Evolutionary conservation across 2,888 invertebrate species (phyloP).

Genomic region (Athalia circularis): DNA sequence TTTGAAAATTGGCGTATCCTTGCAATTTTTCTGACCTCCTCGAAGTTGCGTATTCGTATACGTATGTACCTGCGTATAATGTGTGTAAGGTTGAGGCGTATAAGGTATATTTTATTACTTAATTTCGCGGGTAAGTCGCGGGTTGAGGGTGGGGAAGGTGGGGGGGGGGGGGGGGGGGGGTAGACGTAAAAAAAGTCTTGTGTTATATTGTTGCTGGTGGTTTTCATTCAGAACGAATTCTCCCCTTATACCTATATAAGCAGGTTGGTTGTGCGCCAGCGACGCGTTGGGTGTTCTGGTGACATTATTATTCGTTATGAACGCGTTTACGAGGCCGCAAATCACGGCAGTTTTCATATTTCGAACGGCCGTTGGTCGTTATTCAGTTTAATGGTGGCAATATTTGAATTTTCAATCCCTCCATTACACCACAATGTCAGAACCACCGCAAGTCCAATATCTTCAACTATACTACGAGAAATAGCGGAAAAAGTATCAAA

Average conservation of each 20-base stretch:
- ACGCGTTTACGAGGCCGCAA: slow-evolving; percentile 74
- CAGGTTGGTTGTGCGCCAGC: slow-evolving; percentile 42
- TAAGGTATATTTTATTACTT: slow-evolving; percentile 72
- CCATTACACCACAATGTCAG: slow-evolving; percentile 51
- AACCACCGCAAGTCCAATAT: slow-evolving; percentile 31
- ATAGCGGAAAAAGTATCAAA: slow-evolving; percentile 30
- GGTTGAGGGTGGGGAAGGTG: too few species aligned
- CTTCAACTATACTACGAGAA: slow-evolving; percentile 9
- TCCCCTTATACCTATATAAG: slow-evolving; percentile 23
- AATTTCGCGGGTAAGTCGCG: slow-evolving; percentile 66
- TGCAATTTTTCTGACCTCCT: too few species aligned
- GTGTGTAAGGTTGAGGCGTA: slow-evolving; percentile 45
- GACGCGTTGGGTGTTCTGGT: slow-evolving; percentile 60
- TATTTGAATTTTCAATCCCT: slow-evolving; percentile 73
- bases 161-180: slow-evolving; percentile 58
- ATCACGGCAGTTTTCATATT: slow-evolving; percentile 74
- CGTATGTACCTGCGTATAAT: too few species aligned
- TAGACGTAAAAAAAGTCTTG: slow-evolving; percentile 71
- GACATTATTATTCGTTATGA: slow-evolving; percentile 75
- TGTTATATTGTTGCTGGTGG: slow-evolving; percentile 68
- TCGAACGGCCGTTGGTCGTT: slow-evolving; percentile 73
- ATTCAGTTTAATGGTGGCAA: slow-evolving; percentile 73
- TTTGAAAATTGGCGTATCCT: too few species aligned
- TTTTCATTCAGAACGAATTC: slow-evolving; percentile 38
- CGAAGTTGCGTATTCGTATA: too few species aligned